Evolutionary conservation across 2,113 vertebrate genomes (phyloP).

Genomic region (Paramormyrops kingsleyae): DNA sequence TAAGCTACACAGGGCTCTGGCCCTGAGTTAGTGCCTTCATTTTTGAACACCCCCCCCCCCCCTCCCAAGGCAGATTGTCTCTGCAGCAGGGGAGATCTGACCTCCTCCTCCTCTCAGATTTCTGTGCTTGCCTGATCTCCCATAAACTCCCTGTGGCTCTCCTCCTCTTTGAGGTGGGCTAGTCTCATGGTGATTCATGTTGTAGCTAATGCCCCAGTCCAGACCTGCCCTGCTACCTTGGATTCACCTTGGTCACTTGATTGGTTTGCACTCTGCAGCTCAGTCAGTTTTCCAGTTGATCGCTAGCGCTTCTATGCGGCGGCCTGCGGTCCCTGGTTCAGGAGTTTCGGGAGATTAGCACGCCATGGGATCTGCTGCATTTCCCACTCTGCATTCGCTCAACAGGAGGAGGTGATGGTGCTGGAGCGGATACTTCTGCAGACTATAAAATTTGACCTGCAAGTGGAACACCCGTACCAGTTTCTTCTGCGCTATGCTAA

Average conservation of each 20-base stretch:
- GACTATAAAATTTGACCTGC: constrained; percentile 97
- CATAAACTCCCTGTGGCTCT: not conserved
- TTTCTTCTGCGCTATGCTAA: constrained; percentile 96
- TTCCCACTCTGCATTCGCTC: not conserved
- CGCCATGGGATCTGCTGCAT: not conserved
- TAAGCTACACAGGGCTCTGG: too few relatives aligned
- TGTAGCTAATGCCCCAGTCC: not conserved
- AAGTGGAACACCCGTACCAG: constrained; percentile 96
- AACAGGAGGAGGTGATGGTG: constrained; percentile 97
- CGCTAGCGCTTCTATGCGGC: not conserved
- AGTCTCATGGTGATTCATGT: not conserved
- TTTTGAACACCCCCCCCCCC: too few relatives aligned
- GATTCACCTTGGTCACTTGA: not conserved
- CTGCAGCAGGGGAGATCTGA: not conserved
- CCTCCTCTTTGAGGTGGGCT: not conserved
- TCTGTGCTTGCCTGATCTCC: not conserved
- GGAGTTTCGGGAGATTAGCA: not conserved
- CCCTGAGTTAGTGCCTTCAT: too few relatives aligned
- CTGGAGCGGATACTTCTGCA: constrained; percentile 92
- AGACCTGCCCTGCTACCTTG: not conserved
- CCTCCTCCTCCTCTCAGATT: not conserved
- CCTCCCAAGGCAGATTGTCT: not conserved
- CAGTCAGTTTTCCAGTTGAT: not conserved
- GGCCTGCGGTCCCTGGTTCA: not conserved
- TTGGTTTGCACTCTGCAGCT: not conserved